These are phyloP conservation scores for Zoanthus gigantus DNA, from an alignment of 92 coral and sea anemone species.

Conservation along the genomic window DNA sequence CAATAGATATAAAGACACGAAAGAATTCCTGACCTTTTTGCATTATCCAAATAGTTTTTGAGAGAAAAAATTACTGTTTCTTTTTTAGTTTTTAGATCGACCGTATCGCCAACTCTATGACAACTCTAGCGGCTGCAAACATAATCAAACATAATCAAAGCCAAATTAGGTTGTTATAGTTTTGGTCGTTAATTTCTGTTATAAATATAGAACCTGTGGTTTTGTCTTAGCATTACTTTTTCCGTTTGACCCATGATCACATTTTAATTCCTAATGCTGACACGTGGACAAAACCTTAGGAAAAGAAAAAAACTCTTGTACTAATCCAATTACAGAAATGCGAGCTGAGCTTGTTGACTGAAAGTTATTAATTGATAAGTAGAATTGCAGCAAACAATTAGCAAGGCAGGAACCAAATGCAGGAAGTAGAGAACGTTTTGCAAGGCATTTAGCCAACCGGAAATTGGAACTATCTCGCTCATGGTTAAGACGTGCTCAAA, in stretches of 20 bases:
- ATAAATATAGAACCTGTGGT: slow-evolving; percentile 22
- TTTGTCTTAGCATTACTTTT: background rate
- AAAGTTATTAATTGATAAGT: slow-evolving; percentile 40
- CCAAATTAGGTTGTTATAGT: slow-evolving; percentile 22
- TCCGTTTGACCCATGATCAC: slow-evolving; percentile 36
- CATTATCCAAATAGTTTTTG: slow-evolving; percentile 38
- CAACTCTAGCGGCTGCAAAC: slow-evolving; percentile 10
- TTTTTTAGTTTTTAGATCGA: background rate
- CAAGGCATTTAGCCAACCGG: slow-evolving; percentile 41
- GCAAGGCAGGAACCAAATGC: slow-evolving; percentile 13
- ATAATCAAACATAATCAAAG: slow-evolving; percentile 40
- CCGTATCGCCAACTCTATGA: background rate
- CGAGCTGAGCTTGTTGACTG: slow-evolving; percentile 33
- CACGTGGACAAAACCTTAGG: slow-evolving; percentile 48
- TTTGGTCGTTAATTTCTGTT: background rate
- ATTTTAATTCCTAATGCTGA: slow-evolving; percentile 33
- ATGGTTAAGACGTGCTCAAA: slow-evolving; percentile 35
- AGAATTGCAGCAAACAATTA: slow-evolving; percentile 33
- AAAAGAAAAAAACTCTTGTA: slow-evolving; percentile 19
- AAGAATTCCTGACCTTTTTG: slow-evolving; percentile 31
- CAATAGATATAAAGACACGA: slow-evolving; percentile 4
- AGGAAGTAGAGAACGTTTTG: slow-evolving; percentile 35
- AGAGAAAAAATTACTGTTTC: background rate
- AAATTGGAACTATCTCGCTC: slow-evolving; percentile 18
- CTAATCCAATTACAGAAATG: slow-evolving; percentile 50